Evolutionary conservation across 2,888 invertebrate genomes (phyloP).

Genomic region (Synanthedon andrenaeformis): DNA sequence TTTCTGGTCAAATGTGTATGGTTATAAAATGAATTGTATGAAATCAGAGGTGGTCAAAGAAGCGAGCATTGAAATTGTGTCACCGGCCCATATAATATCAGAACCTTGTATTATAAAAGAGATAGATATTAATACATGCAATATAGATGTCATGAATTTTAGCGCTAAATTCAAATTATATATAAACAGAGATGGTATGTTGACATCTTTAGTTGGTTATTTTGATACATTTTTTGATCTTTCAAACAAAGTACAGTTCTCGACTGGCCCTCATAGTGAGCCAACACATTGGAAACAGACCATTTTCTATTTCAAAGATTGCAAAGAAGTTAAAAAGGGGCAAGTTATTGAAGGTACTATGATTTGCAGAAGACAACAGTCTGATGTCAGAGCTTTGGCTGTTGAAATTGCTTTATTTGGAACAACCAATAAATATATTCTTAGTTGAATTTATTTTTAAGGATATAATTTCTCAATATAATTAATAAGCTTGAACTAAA

Average conservation of each 20-base stretch:
- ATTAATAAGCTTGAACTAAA: too few species aligned
- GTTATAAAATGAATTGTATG: conserved; percentile 94
- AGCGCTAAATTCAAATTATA: conserved; percentile 76
- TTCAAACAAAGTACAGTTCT: conserved; percentile 74
- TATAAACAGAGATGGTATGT: conserved; percentile 72
- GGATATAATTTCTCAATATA: background rate
- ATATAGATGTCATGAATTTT: conserved; percentile 78
- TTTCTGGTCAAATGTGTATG: conserved; percentile 95
- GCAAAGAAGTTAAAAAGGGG: conserved; percentile 78
- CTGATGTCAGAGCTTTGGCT: conserved; percentile 80
- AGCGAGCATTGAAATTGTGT: conserved; percentile 66
- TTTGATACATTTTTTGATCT: conserved; percentile 91
- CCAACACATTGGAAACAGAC: conserved; percentile 97
- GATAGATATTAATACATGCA: conserved; percentile 82
- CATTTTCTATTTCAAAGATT: conserved; percentile 83
- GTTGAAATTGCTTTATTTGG: conserved; percentile 76
- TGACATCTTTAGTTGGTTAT: conserved; percentile 90
- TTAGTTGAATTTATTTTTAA: conserved; percentile 58
- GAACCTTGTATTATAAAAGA: conserved; percentile 74
- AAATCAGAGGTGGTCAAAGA: conserved; percentile 85
- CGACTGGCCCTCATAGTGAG: conserved; percentile 80
- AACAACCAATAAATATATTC: conserved; percentile 72
- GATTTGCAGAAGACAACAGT: conserved; percentile 78
- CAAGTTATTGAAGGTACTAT: conserved; percentile 74
- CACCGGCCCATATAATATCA: conserved; percentile 73